A percentile compares a stretch with the other conserved stretches of the same genome.
Evolutionary conservation across 2,113 vertebrate genomes (phyloP).

Genomic region (Isichthys henryi): DNA sequence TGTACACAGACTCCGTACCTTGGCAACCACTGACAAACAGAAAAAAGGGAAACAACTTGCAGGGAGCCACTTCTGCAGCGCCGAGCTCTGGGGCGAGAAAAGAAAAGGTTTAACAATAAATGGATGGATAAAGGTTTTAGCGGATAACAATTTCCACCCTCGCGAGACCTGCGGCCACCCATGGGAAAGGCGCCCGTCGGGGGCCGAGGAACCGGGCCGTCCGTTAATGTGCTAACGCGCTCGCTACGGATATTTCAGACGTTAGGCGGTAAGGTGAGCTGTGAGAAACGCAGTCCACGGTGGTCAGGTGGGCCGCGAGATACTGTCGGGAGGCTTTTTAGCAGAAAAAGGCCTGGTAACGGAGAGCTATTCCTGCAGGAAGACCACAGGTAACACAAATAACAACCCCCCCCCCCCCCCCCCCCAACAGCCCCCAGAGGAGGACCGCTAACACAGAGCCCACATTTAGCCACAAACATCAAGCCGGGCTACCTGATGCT

Average conservation of each 20-base stretch:
- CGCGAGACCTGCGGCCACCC: background rate
- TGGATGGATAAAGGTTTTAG: background rate
- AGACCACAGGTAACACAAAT: background rate
- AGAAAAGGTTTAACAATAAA: background rate
- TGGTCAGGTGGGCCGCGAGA: background rate
- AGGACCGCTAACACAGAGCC: background rate
- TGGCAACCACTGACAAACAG: background rate
- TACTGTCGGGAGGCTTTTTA: background rate
- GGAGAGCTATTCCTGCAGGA: background rate
- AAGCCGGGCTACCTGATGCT: background rate
- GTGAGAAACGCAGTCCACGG: background rate
- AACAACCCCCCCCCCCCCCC: background rate
- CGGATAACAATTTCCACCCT: slow-evolving; percentile 4
- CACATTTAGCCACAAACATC: background rate
- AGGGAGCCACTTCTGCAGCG: background rate
- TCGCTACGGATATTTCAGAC: background rate
- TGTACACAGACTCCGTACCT: background rate
- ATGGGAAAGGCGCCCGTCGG: background rate
- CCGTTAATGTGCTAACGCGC: background rate
- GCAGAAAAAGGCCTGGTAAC: background rate
- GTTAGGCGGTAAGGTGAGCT: background rate
- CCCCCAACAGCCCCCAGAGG: background rate
- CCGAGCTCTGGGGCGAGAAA: background rate
- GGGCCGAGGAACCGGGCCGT: background rate
- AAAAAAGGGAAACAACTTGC: background rate